Evolutionary conservation across 2,113 vertebrate genomes (phyloP).

Genomic region (Phyllopteryx taeniolatus): DNA sequence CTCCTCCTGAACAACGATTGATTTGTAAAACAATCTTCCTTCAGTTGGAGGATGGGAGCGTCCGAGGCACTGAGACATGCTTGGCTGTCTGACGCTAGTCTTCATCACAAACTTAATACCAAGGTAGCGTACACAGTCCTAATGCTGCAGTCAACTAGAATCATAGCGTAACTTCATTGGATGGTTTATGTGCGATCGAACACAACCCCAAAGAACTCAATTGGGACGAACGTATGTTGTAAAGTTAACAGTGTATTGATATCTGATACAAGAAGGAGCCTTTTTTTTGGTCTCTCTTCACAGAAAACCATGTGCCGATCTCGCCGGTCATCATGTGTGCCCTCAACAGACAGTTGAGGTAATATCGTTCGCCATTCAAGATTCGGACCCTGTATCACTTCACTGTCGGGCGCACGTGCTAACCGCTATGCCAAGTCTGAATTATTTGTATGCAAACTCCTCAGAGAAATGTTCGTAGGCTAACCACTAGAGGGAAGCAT

Average conservation of each 20-base stretch:
- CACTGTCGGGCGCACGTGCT: too few relatives aligned
- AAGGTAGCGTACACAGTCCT: slow-evolving; percentile 73
- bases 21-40: slow-evolving; percentile 6
- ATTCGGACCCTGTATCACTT: too few relatives aligned
- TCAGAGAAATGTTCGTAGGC: neutral
- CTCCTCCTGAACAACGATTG: neutral
- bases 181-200: neutral
- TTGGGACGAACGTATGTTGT: neutral
- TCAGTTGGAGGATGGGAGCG: slow-evolving; percentile 94
- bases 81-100: slow-evolving; percentile 84
- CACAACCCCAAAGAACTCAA: neutral
- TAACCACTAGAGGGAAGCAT: slow-evolving; percentile 64
- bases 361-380: neutral
- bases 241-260: neutral
- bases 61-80: slow-evolving; percentile 89
- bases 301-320: slow-evolving; percentile 78
- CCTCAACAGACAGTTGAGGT: slow-evolving; percentile 65
- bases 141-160: neutral
- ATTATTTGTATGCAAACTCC: neutral
- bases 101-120: slow-evolving; percentile 78
- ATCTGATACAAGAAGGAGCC: neutral
- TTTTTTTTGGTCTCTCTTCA: neutral
- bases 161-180: too few relatives aligned
- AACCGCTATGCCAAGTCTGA: too few relatives aligned
- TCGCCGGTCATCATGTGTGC: slow-evolving; percentile 70